Evolutionary conservation across 2,113 vertebrate species (phyloP), one percentile per base, ranked within the genome.

Genomic region (Phalacrocorax carbo): DNA sequence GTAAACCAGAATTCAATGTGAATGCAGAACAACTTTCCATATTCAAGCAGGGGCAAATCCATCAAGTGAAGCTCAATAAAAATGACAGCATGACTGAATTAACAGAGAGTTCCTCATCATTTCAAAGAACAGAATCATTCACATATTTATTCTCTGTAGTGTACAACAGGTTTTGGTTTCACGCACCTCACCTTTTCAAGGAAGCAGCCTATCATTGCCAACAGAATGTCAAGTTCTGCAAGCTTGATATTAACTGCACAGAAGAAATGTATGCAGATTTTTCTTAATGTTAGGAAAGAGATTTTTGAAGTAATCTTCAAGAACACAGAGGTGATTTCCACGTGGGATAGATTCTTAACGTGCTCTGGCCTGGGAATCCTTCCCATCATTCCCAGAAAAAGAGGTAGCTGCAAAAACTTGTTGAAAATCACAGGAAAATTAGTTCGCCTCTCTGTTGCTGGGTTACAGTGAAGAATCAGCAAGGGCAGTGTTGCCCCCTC

Each of bases 101-200:
- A 96, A 96, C 29, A 61, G 16, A 77, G 66, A 96, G 57, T 73
- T 91, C 38, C 51, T 91, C 78, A 58, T 40, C 16, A 14, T 77
- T 97, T 88, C 60, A 85, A 96, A 97, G 62, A 97, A 82, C 18
- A 72, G 48, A 94, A 82, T 54, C 82, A 86, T 84, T 91, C 93
- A 38, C 71, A 52, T 93, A 32, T 40, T 92, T 96, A 91, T 96
- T 79, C 62, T 76, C 76, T 84, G 29, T 30, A 34, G 18, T 4
- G 7, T 58, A 88, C 2, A 10, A 73, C 51, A 82, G 40, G 23
- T 58, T 95, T 96, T 60, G 44, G 72, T 94, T 98, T 98, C 93
- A 89, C n/a, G 36, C 46, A 68, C 8, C 66, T 92, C 60, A 70
- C 64, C 40, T 92, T 92, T 87, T 89, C 68, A 76, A 77, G 75